Evolutionary conservation across 2,888 invertebrate species (phyloP).

Genomic region (Polydrusus tereticollis): DNA sequence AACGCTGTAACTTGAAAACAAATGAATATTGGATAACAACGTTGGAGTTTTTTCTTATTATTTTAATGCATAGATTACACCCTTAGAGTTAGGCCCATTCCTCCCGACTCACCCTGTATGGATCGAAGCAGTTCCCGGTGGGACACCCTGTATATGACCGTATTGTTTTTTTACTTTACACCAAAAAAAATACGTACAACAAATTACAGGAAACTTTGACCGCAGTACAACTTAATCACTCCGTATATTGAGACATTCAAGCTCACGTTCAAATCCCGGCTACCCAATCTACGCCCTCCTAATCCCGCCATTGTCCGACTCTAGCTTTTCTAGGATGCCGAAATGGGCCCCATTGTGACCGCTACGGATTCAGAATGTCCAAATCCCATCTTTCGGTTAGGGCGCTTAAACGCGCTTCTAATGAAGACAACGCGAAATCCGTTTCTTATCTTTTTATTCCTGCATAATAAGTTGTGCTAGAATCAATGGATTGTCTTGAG

Average conservation of each 20-base stretch:
- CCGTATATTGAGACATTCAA: conserved; percentile 34
- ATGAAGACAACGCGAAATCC: conserved; percentile 42
- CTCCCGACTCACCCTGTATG: no score
- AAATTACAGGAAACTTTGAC: no score
- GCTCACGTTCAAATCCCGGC: conserved; percentile 46
- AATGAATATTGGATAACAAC: no score
- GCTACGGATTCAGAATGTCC: conserved; percentile 45
- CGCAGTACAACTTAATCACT: no score
- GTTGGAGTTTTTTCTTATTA: no score
- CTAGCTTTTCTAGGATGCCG: conserved; percentile 45
- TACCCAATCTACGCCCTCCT: conserved; percentile 45
- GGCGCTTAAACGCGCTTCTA: conserved; percentile 44
- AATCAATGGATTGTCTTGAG: not conserved
- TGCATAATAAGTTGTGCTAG: not conserved
- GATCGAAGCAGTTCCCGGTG: no score
- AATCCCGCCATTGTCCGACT: conserved; percentile 47
- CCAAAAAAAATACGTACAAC: no score
- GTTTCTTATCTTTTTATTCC: conserved; percentile 31
- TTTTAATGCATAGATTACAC: no score
- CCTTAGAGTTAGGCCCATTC: no score
- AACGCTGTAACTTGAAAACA: no score
- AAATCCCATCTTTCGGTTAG: conserved; percentile 43
- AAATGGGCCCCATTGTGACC: conserved; percentile 46
- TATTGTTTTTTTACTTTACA: no score
- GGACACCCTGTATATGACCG: no score